Conservation (phyloP, 1,140 invertebrate species). For the Chlorops oryzae region DNA sequence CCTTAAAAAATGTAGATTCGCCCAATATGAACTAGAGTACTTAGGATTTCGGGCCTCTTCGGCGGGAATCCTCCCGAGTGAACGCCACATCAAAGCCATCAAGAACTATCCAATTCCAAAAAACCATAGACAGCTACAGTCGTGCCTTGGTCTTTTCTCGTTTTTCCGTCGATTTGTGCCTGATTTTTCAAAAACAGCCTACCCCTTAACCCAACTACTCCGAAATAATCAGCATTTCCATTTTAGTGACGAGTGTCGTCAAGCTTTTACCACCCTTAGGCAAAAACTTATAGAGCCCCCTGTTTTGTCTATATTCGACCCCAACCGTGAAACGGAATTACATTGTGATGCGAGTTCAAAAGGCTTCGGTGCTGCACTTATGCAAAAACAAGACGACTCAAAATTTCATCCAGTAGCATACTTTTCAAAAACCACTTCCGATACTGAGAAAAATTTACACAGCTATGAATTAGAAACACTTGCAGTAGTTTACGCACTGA, state of each 20-base stretch:
- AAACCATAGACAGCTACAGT: no score
- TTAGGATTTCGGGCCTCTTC: slow-evolving; percentile 19
- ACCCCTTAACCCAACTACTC: slow-evolving; percentile 22
- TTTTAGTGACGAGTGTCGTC: no score
- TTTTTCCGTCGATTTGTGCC: slow-evolving; percentile 18
- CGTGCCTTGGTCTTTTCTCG: neutral
- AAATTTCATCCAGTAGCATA: slow-evolving; percentile 9
- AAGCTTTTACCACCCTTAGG: no score
- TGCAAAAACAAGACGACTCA: slow-evolving; percentile 19
- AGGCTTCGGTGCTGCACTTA: slow-evolving; percentile 23
- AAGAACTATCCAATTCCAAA: no score
- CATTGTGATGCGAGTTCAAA: slow-evolving; percentile 22
- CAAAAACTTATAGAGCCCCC: no score
- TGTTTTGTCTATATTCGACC: no score
- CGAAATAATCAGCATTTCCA: slow-evolving; percentile 24
- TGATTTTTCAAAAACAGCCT: slow-evolving; percentile 25
- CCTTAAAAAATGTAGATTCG: slow-evolving; percentile 40
- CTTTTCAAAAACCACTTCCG: slow-evolving; percentile 34
- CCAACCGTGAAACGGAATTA: no score
- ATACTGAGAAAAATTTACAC: slow-evolving; percentile 42
- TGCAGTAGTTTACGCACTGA: slow-evolving; percentile 45
- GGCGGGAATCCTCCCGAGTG: slow-evolving; percentile 20
- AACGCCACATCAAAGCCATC: slow-evolving; percentile 29
- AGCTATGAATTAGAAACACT: slow-evolving; percentile 49
- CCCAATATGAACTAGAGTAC: slow-evolving; percentile 21